Evolutionary conservation across 2,888 invertebrate genomes (phyloP).

Genomic region (Sarcophaga subvicina): DNA sequence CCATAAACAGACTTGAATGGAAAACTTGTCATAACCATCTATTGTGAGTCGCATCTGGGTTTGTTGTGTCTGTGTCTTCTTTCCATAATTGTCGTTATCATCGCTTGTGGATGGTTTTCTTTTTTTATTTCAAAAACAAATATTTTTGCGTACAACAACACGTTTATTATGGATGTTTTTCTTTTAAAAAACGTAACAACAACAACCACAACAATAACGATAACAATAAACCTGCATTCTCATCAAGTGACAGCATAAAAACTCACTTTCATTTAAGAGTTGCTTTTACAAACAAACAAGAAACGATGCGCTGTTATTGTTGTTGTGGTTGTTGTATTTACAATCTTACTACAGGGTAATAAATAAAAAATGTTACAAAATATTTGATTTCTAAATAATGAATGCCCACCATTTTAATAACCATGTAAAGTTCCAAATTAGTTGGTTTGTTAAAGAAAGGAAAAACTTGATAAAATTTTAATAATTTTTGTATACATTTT

Average conservation of each 20-base stretch:
- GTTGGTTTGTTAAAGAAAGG: too few relatives aligned
- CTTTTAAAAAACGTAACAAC: neutral
- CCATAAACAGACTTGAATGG: neutral
- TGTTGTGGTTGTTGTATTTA: neutral
- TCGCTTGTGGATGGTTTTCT: conserved; percentile 16
- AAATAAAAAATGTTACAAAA: neutral
- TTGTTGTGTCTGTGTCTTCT: conserved; percentile 37
- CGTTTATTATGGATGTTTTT: conserved; percentile 30
- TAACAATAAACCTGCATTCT: conserved; percentile 56
- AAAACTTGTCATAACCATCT: conserved; percentile 55
- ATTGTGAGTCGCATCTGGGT: conserved; percentile 7
- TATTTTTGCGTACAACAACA: conserved; percentile 56
- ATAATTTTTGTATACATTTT: too few relatives aligned
- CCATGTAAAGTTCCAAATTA: too few relatives aligned
- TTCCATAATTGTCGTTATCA: conserved; percentile 56
- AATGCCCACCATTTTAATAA: neutral
- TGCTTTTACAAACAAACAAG: neutral
- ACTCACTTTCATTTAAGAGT: conserved; percentile 65
- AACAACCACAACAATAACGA: conserved; percentile 10
- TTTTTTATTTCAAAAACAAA: conserved; percentile 35
- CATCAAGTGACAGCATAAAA: conserved; percentile 58
- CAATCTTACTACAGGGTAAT: neutral
- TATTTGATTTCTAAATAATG: neutral
- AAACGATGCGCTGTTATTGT: neutral
- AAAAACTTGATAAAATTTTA: too few relatives aligned